phyloP scores from a whole-genome alignment of 92 coral and sea anemone genomes.

The Paragorgia papillata region DNA sequence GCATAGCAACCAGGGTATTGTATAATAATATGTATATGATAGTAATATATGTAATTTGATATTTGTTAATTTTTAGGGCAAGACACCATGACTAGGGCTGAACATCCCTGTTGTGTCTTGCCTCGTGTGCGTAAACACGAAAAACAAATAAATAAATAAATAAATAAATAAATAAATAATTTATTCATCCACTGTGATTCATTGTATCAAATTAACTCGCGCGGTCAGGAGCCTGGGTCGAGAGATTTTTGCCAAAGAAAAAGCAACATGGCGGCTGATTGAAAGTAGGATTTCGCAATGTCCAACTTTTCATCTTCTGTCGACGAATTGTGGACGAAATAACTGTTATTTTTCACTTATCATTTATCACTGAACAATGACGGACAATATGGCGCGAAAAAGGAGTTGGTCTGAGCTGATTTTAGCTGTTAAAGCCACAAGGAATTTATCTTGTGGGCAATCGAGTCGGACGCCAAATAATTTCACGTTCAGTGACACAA shows the following conservation, averaged over 20 bases:
- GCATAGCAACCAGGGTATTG: too few species aligned
- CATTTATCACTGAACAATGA: conserved; percentile 4
- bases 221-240: conserved; percentile 12
- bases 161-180: too few species aligned
- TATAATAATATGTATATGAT: too few species aligned
- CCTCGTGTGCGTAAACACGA: too few species aligned
- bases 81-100: too few species aligned
- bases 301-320: not conserved
- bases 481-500: conserved; percentile 84
- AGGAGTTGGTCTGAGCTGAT: conserved; percentile 84
- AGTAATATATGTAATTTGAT: too few species aligned
- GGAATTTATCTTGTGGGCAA: conserved; percentile 70
- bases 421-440: conserved; percentile 82
- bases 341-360: conserved; percentile 8
- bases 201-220: not conserved
- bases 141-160: too few species aligned
- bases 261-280: conserved; percentile 31
- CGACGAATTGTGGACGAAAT: conserved; percentile 8
- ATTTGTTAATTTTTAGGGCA: too few species aligned
- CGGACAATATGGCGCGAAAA: conserved; percentile 30
- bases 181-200: too few species aligned
- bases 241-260: not conserved
- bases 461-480: conserved; percentile 91
- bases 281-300: conserved; percentile 39
- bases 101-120: too few species aligned